These are phyloP conservation scores for Amphilophus citrinellus DNA, from an alignment of 2,113 vertebrate species.

Conservation along the genomic window DNA sequence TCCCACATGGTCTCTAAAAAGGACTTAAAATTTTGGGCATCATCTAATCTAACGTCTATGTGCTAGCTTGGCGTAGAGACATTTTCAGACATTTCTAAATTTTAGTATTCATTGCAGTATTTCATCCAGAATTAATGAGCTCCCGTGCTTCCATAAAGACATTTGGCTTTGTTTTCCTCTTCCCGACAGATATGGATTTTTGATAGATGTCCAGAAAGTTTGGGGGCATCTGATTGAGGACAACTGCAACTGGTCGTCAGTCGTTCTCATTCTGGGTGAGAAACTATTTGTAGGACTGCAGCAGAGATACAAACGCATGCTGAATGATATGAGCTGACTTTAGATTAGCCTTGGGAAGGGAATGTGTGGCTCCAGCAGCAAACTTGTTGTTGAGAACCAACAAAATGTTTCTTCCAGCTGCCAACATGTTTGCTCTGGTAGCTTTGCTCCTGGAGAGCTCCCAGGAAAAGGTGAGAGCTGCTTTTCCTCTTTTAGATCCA, in stretches of 20 bases:
- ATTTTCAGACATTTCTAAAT: too few species aligned
- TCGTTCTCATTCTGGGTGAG: constrained; percentile 57
- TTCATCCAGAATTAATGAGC: fast-evolving
- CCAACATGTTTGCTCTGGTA: constrained; percentile 61
- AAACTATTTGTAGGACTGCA: neutral
- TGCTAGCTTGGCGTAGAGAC: too few species aligned
- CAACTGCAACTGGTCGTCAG: constrained; percentile 56
- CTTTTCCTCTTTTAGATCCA: neutral
- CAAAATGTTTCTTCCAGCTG: constrained; percentile 47
- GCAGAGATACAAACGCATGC: neutral
- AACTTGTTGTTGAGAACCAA: neutral
- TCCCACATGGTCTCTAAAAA: too few species aligned
- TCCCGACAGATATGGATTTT: constrained; percentile 55
- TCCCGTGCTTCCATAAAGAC: too few species aligned
- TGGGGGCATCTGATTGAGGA: constrained; percentile 69
- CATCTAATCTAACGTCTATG: too few species aligned
- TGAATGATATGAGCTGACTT: neutral
- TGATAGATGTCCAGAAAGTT: constrained; percentile 73
- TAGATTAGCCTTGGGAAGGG: neutral
- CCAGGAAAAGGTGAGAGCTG: constrained; percentile 57
- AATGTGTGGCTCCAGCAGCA: neutral
- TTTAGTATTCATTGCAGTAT: neutral
- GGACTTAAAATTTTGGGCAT: too few species aligned
- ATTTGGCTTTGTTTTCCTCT: neutral
- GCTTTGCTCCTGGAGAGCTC: constrained; percentile 61